Evolutionary conservation across 1,140 invertebrate genomes (phyloP).

Genomic region (Schlechtendalia chinensis): DNA sequence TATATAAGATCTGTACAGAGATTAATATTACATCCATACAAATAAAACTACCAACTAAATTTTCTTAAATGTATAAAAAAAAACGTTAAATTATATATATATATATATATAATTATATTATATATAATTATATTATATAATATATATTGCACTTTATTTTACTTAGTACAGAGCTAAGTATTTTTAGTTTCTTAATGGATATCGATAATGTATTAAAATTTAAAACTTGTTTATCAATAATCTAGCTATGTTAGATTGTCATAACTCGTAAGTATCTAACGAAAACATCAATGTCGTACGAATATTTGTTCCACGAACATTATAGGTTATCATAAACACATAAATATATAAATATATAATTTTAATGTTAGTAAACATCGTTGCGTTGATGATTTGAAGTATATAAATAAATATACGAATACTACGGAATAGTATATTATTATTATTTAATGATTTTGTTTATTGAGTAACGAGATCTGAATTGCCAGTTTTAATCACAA

Average conservation of each 20-base stretch:
- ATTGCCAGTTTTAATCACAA: constrained; percentile 40
- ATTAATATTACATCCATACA: constrained; percentile 42
- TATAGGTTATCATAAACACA: background rate
- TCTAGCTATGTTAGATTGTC: constrained; percentile 47
- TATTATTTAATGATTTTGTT: background rate
- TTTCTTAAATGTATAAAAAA: constrained; percentile 28
- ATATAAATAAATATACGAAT: background rate
- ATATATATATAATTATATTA: no score
- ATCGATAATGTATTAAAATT: constrained; percentile 3
- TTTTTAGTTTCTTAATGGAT: constrained; percentile 8
- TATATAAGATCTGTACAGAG: constrained; percentile 30
- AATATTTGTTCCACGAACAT: background rate
- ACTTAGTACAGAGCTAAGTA: constrained; percentile 27
- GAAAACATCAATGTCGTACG: constrained; percentile 18
- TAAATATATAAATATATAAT: background rate
- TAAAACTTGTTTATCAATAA: constrained; percentile 28
- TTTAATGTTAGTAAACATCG: constrained; percentile 11
- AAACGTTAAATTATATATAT: constrained; percentile 29
- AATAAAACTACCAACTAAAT: constrained; percentile 32
- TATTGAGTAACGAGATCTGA: constrained; percentile 38
- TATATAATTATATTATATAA: no score
- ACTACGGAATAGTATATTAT: background rate
- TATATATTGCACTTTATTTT: constrained; percentile 38
- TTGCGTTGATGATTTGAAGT: background rate
- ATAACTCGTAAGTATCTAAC: constrained; percentile 44